These are phyloP conservation scores for Oreortyx pictus DNA, from an alignment of 2,797 vertebrate species.

Conservation along the genomic window DNA sequence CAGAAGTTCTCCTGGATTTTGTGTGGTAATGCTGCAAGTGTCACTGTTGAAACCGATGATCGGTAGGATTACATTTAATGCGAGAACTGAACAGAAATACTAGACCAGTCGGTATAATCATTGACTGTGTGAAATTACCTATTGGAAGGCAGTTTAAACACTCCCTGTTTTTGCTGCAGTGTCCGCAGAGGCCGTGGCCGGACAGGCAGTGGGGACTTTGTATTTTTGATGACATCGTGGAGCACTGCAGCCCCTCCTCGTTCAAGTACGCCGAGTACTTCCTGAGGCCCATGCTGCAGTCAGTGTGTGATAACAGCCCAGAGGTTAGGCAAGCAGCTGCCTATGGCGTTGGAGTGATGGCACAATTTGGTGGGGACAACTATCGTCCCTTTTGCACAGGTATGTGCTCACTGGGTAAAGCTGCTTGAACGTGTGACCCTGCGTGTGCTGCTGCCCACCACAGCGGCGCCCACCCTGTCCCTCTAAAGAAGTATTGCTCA, in stretches of 20 bases:
- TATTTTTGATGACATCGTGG: slow-evolving; percentile 96
- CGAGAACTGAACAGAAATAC: background rate
- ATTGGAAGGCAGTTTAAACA: background rate
- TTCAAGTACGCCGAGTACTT: slow-evolving; percentile 97
- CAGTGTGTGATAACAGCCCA: slow-evolving; percentile 92
- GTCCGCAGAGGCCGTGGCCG: slow-evolving; percentile 94
- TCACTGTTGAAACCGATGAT: background rate
- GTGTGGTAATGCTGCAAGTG: background rate
- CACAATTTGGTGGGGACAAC: slow-evolving; percentile 93
- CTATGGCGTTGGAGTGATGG: slow-evolving; percentile 96
- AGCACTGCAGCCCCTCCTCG: slow-evolving; percentile 97
- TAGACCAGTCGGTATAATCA: fast-evolving
- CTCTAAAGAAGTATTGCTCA: fast-evolving
- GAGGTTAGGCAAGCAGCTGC: slow-evolving; percentile 97
- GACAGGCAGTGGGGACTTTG: slow-evolving; percentile 98
- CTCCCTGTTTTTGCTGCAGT: slow-evolving; percentile 77
- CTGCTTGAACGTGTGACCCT: fast-evolving
- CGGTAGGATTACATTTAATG: background rate
- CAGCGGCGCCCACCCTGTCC: background rate
- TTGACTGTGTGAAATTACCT: background rate
- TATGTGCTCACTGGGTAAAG: slow-evolving; percentile 5
- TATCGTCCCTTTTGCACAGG: slow-evolving; percentile 96
- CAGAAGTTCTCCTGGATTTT: background rate
- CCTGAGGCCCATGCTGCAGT: slow-evolving; percentile 92
- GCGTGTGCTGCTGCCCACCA: background rate